Conservation (phyloP, 2,888 invertebrate species). For the Anarsia innoxiella region DNA sequence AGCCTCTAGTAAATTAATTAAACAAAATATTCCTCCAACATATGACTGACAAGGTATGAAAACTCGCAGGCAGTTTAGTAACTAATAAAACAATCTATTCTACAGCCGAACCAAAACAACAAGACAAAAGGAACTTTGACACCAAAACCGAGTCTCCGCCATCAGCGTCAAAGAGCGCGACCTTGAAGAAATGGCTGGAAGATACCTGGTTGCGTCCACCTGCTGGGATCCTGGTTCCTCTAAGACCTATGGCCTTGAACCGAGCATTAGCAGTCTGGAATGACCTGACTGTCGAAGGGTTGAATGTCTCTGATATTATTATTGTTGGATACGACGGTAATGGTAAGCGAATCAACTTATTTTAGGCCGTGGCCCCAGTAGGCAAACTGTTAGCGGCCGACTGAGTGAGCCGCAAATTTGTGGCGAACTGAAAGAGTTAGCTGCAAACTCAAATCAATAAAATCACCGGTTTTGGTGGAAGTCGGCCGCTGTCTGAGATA, state of each 20-base stretch:
- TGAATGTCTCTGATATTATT: constrained; percentile 55
- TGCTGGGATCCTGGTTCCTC: constrained; percentile 58
- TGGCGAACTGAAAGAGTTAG: no score
- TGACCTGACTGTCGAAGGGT: constrained; percentile 43
- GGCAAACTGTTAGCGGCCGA: no score
- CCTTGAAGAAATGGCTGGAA: constrained; percentile 56
- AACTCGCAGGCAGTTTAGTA: no score
- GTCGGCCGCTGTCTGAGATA: no score
- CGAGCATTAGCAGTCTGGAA: constrained; percentile 61
- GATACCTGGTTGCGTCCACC: constrained; percentile 64
- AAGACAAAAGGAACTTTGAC: constrained; percentile 34
- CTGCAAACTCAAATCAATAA: no score
- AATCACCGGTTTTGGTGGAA: no score
- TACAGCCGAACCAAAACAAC: constrained; percentile 35
- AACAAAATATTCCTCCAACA: no score
- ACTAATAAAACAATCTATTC: not conserved
- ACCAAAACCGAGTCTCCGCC: constrained; percentile 21
- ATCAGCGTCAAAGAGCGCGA: constrained; percentile 36
- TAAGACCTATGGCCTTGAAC: constrained; percentile 50
- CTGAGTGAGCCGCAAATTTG: no score
- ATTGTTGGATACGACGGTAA: constrained; percentile 65
- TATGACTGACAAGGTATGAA: no score
- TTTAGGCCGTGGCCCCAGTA: no score
- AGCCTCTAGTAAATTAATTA: no score
- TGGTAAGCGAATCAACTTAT: constrained; percentile 50